These are phyloP conservation scores for Thymallus thymallus DNA, from an alignment of 2,113 vertebrate genomes.

Conservation along the genomic window DNA sequence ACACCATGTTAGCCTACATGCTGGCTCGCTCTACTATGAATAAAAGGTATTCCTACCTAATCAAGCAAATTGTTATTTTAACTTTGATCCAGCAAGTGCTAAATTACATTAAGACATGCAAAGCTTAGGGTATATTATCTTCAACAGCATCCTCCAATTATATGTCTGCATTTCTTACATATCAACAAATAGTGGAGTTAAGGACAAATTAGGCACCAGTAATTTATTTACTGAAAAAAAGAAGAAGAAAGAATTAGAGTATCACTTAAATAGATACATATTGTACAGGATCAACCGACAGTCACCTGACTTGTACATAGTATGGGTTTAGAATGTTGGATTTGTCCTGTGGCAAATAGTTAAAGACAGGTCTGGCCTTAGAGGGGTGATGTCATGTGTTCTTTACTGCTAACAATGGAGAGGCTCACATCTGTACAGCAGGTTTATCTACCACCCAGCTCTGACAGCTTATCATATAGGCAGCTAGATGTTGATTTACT, in stretches of 20 bases:
- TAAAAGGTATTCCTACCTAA: conserved; percentile 19
- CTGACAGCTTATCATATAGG: neutral
- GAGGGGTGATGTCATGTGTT: neutral
- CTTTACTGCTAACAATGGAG: neutral
- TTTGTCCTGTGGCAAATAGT: neutral
- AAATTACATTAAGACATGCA: conserved; percentile 1
- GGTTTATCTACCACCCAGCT: conserved; percentile 23
- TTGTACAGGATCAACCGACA: neutral
- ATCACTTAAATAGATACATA: neutral
- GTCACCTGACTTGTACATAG: neutral
- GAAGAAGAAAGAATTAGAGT: too few species aligned
- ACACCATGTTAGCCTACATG: neutral
- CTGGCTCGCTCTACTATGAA: neutral
- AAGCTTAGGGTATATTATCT: neutral
- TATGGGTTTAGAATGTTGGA: neutral
- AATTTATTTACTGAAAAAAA: too few species aligned
- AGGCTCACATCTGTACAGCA: neutral
- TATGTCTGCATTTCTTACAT: too few species aligned
- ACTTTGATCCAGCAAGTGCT: neutral
- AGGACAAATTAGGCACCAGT: neutral
- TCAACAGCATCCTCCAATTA: too few species aligned
- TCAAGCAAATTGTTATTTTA: conserved; percentile 7
- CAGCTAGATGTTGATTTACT: neutral
- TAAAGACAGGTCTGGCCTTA: neutral
- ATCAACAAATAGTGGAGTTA: neutral